Conservation (phyloP, 2,888 invertebrate genomes). For the Apocheima hispidaria region DNA sequence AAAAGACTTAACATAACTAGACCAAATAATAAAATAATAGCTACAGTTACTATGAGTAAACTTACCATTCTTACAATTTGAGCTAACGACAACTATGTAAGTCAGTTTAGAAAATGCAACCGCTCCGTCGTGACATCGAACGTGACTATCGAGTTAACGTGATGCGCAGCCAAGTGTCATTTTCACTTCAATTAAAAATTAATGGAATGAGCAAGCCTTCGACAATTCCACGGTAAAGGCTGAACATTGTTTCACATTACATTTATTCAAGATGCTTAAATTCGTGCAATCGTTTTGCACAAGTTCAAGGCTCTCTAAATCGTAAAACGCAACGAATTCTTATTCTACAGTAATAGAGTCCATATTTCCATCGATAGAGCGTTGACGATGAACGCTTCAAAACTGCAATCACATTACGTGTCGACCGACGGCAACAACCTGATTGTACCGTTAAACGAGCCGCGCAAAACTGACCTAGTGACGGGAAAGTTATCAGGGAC, state of each 20-base stretch:
- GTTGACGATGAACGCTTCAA: conserved; percentile 72
- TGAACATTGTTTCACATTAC: conserved; percentile 22
- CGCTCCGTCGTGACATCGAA: conserved; percentile 47
- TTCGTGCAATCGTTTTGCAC: conserved; percentile 50
- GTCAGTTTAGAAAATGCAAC: conserved; percentile 51
- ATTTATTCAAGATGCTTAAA: conserved; percentile 23
- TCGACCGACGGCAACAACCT: conserved; percentile 80
- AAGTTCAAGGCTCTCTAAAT: conserved; percentile 69
- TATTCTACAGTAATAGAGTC: conserved; percentile 57
- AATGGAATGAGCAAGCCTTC: conserved; percentile 39
- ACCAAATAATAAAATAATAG: too few species aligned
- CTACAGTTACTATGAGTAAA: too few species aligned
- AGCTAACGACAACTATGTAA: not conserved
- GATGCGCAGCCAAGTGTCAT: conserved; percentile 34
- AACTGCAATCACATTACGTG: conserved; percentile 83
- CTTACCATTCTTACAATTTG: not conserved
- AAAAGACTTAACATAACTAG: too few species aligned
- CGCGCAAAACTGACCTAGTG: conserved; percentile 85
- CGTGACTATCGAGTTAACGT: conserved; percentile 53
- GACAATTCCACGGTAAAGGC: conserved; percentile 19
- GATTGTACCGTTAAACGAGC: conserved; percentile 84
- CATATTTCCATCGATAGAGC: conserved; percentile 55
- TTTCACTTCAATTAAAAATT: conserved; percentile 45
- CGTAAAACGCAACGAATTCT: conserved; percentile 40
- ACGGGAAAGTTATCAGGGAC: conserved; percentile 82